These are phyloP conservation scores for Menura novaehollandiae DNA, from an alignment of 2,113 vertebrate genomes.

Conservation along the genomic window DNA sequence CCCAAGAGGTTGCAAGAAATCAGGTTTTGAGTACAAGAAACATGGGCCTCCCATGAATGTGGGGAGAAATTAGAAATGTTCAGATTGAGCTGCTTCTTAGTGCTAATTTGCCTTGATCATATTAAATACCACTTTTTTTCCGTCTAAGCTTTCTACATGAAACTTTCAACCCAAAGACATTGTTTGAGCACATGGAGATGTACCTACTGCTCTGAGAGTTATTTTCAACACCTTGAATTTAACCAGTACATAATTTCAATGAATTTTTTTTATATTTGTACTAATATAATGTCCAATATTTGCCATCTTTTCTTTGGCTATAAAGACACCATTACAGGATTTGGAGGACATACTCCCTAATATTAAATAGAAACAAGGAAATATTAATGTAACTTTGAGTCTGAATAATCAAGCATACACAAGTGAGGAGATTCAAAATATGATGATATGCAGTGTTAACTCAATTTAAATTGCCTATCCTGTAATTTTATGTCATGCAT, in stretches of 20 bases:
- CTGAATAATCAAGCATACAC: neutral
- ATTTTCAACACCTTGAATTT: neutral
- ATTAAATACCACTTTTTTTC: neutral
- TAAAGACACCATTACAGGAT: neutral
- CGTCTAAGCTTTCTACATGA: neutral
- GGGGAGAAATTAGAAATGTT: neutral
- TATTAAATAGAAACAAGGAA: neutral
- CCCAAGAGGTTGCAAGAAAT: neutral
- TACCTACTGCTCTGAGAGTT: neutral
- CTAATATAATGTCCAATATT: neutral
- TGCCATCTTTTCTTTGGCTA: neutral
- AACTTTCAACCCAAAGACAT: neutral
- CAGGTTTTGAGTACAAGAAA: neutral
- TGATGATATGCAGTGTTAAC: neutral
- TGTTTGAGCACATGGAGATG: neutral
- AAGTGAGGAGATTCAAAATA: neutral
- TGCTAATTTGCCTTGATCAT: neutral
- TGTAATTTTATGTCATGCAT: neutral
- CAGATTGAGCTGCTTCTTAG: neutral
- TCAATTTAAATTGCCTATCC: neutral
- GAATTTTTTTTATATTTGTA: neutral
- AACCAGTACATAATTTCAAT: neutral
- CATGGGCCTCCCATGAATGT: neutral
- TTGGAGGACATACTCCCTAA: neutral
- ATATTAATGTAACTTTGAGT: neutral